phyloP scores from a whole-genome alignment of 2,113 vertebrate genomes.

The Columbina picui region DNA sequence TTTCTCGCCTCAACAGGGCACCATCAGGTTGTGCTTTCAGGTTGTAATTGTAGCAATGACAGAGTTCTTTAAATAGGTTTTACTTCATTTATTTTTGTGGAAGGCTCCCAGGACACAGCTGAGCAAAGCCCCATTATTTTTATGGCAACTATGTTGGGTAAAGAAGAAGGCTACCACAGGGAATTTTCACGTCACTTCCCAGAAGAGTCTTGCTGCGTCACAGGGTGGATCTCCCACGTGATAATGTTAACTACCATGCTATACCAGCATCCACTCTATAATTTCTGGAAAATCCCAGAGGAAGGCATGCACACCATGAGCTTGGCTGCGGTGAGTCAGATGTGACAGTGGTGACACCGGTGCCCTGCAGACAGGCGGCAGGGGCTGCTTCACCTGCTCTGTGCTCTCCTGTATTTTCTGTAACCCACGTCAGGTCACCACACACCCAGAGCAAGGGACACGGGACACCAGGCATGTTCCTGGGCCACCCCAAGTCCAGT shows the following conservation, averaged over 20 bases:
- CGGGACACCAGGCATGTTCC: background rate
- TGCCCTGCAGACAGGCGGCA: background rate
- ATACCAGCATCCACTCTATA: background rate
- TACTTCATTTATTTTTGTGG: background rate
- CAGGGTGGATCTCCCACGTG: background rate
- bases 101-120: background rate
- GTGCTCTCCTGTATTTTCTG: background rate
- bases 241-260: background rate
- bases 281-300: background rate
- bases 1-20: background rate
- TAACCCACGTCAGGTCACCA: background rate
- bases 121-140: background rate
- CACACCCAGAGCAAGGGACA: background rate
- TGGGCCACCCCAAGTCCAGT: background rate
- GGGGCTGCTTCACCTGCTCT: background rate
- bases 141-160: background rate
- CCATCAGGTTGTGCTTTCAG: background rate
- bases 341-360: background rate
- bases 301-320: rapidly evolving
- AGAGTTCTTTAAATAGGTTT: background rate
- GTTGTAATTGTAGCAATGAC: background rate
- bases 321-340: rapidly evolving
- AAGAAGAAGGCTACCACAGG: background rate
- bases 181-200: background rate
- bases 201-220: background rate